phyloP scores from a whole-genome alignment of 1,140 invertebrate genomes.

The Drosophila micromelanica region DNA sequence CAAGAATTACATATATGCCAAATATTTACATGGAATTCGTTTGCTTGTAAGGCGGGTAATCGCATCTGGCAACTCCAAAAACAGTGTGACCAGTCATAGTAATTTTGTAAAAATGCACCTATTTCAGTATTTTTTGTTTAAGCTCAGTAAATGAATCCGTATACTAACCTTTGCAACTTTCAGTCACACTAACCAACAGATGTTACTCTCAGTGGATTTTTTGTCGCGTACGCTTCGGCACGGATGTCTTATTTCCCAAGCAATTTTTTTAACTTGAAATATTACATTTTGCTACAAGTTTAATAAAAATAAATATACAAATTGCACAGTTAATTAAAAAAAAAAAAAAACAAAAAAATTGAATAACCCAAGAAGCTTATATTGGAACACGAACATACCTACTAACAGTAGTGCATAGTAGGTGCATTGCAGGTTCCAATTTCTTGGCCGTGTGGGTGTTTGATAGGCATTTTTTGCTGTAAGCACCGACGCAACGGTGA shows the following conservation, averaged over 20 bases:
- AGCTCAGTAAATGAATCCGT: neutral
- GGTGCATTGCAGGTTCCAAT: constrained; percentile 50
- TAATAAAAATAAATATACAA: constrained; percentile 11
- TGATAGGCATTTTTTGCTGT: constrained; percentile 29
- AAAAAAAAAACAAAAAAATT: constrained; percentile 7
- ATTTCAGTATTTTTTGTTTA: constrained; percentile 13
- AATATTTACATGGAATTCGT: neutral
- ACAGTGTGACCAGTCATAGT: neutral
- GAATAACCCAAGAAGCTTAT: constrained; percentile 2
- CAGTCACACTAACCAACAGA: constrained; percentile 30
- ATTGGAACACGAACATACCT: constrained; percentile 31
- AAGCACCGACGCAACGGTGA: constrained; percentile 17
- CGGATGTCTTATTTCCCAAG: constrained; percentile 37
- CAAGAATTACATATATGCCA: too few relatives aligned
- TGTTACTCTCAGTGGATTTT: constrained; percentile 61
- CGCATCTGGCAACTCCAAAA: constrained; percentile 1
- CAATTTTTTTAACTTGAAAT: constrained; percentile 16
- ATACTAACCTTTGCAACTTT: constrained; percentile 1
- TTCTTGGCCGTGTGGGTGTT: constrained; percentile 45
- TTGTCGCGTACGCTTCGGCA: constrained; percentile 47
- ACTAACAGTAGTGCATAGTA: constrained; percentile 36
- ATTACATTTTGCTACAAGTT: constrained; percentile 26
- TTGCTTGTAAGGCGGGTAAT: neutral
- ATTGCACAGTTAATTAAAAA: neutral
- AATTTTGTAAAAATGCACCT: neutral